These are phyloP conservation scores for Caligus rogercresseyi DNA, from an alignment of 1,140 invertebrate genomes.

Conservation along the genomic window DNA sequence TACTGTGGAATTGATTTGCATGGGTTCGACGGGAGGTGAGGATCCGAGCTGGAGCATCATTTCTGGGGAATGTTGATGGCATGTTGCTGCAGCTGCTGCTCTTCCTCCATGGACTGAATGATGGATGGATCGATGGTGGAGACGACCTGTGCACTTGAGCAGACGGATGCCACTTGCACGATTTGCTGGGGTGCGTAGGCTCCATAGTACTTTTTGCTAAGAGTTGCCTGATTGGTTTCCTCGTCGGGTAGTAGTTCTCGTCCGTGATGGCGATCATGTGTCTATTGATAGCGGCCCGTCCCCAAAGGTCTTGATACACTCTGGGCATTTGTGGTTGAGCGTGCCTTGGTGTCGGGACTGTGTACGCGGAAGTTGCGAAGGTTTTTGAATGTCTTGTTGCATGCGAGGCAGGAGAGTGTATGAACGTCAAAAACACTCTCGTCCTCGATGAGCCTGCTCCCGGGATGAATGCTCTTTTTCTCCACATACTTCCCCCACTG, in stretches of 20 bases:
- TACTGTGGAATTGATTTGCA: background rate
- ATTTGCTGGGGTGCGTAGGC: background rate
- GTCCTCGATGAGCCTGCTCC: constrained; percentile 7
- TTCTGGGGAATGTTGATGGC: background rate
- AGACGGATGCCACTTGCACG: background rate
- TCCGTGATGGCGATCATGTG: constrained; percentile 13
- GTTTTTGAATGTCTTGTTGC: constrained; percentile 20
- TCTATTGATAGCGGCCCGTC: constrained; percentile 11
- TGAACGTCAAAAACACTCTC: constrained; percentile 10
- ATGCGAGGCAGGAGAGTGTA: constrained; percentile 7
- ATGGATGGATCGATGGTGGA: background rate
- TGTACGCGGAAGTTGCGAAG: constrained; percentile 6
- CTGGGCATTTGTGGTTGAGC: constrained; percentile 20
- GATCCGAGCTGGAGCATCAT: background rate
- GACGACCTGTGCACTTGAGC: background rate
- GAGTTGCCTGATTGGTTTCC: constrained; percentile 6
- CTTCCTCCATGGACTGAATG: background rate
- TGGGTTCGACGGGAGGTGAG: background rate
- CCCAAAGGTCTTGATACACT: constrained; percentile 13
- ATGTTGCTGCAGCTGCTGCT: background rate
- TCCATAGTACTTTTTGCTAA: background rate
- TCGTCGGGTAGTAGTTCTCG: constrained; percentile 7
- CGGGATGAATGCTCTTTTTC: background rate
- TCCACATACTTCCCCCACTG: background rate
- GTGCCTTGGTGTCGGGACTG: constrained; percentile 15